Base-by-base conservation (phyloP, 1,140 invertebrate species). In the Marisa cornuarietis region DNA sequence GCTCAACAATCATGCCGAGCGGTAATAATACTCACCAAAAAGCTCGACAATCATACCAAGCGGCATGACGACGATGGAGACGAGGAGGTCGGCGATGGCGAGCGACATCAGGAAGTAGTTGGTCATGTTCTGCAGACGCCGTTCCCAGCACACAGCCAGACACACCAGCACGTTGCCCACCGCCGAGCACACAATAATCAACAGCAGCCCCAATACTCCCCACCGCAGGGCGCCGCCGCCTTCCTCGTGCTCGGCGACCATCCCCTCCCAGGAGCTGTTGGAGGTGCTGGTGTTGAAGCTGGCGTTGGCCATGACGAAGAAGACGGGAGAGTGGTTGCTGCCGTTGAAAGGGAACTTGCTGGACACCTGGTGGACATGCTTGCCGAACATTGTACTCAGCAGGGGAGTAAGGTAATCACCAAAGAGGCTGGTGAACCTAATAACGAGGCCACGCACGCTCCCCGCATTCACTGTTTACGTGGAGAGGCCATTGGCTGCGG, bases 51-150 rank as follows among this genome's bases (percentile, higher is more conserved):
- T 95, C 42, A 99, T 96, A 90, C 98, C 98, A 84, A 99, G 94
- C 16, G 98, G 98, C 93, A 99, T 95, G 54, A 99, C 98, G 22
- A 99, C 92, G 74, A 99, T 93, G 1, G 98, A 98, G 0, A 99
- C 97, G 1, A 96, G 95, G 54, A 99, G 93, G 90, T 99, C 98
- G 0, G 98, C 97, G 49, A 98, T 96, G 3, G 98, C 98, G 74
- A 99, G 91, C 8, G 97, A 99, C 16, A 99, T 97, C 84, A 99
- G 96, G 91, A 99, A 99, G 91, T 99, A 99, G 92, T 99, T 99
- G 87, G 99, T 98, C 24, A 99, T 97, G 83, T 98, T 98, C 82
- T 98, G 93, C 52, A 99, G 92, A 4, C 98, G 97, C 86, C 96
- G 95, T 90, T 99, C 98, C 18, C 96, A 98, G 90, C 99, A 99